These are phyloP conservation scores for Scleropages formosus DNA, from an alignment of 2,797 vertebrate genomes.

Conservation along the genomic window DNA sequence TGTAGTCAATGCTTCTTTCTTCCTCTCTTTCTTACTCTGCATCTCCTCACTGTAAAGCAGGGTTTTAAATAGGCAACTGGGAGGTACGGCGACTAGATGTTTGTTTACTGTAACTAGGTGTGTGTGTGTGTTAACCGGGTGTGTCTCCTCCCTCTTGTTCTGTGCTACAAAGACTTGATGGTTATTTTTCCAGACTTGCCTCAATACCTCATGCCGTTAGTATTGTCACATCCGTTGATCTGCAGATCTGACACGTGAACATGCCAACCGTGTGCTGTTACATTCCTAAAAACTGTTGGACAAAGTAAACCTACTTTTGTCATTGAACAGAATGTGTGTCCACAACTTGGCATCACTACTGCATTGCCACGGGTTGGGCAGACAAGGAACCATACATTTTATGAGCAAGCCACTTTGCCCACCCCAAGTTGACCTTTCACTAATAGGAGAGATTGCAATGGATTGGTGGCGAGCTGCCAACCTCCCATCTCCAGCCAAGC, in stretches of 20 bases:
- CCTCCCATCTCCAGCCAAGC: background rate
- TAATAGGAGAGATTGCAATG: background rate
- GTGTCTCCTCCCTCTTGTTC: too few species aligned
- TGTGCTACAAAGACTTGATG: too few species aligned
- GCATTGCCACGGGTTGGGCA: background rate
- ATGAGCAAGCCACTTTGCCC: background rate
- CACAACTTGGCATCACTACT: slow-evolving; percentile 4
- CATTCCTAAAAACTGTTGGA: background rate
- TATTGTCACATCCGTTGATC: background rate
- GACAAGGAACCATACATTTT: background rate
- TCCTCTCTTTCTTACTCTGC: too few species aligned
- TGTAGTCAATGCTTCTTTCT: too few species aligned
- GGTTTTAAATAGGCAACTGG: too few species aligned
- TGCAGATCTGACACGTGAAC: background rate
- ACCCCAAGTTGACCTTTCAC: background rate
- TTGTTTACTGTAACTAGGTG: too few species aligned
- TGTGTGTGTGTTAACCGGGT: too few species aligned
- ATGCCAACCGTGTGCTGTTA: background rate
- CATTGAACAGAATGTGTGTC: slow-evolving; percentile 10
- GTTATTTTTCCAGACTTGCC: too few species aligned
- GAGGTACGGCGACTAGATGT: too few species aligned
- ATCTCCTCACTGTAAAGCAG: too few species aligned
- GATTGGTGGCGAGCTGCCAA: background rate
- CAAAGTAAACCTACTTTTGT: background rate
- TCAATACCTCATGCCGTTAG: background rate